Percentiles rank a stretch among this genome's conserved stretches.
phyloP scores from a whole-genome alignment of 2,888 invertebrate genomes.

The Nephrotoma appendiculata region DNA sequence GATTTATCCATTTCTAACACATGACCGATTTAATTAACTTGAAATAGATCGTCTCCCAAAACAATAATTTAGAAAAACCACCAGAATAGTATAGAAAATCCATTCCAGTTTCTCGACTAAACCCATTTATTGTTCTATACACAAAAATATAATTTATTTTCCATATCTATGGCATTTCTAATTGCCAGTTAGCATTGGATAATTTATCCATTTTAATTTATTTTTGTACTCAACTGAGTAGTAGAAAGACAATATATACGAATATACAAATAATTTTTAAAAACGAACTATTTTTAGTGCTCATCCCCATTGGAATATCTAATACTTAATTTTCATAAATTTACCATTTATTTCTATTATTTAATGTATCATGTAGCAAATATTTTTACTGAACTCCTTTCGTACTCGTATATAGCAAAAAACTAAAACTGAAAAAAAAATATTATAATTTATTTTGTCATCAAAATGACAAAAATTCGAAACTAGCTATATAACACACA shows the following conservation, averaged over 20 bases:
- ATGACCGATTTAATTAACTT: neutral
- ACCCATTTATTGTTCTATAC: neutral
- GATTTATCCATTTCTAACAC: neutral
- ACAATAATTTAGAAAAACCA: neutral
- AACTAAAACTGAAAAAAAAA: neutral
- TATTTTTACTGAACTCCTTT: neutral
- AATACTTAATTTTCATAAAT: neutral
- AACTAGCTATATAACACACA: neutral
- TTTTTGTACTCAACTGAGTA: neutral
- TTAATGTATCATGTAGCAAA: neutral
- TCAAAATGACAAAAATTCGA: neutral
- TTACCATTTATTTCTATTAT: neutral
- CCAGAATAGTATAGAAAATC: neutral
- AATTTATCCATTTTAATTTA: neutral
- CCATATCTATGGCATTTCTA: neutral
- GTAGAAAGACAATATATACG: neutral
- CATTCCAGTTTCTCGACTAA: neutral
- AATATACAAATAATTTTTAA: neutral
- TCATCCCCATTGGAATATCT: neutral
- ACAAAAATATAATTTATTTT: neutral
- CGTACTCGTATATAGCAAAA: neutral
- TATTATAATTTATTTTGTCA: neutral
- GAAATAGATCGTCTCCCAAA: neutral
- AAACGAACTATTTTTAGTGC: neutral
- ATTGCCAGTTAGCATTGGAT: neutral